Evolutionary conservation across 2,113 vertebrate species (phyloP).

Genomic region (Sprattus sprattus): DNA sequence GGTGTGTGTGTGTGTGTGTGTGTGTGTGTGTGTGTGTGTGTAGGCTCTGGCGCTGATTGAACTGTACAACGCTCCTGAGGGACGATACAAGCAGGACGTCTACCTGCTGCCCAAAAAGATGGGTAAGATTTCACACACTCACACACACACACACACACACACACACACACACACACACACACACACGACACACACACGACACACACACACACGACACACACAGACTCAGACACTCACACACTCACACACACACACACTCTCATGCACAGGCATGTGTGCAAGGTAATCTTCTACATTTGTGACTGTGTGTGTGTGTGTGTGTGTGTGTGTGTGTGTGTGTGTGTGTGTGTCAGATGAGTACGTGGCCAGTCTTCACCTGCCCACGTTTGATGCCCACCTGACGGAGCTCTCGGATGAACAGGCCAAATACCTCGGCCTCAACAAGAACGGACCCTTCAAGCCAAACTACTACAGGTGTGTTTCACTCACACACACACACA

Average conservation of each 20-base stretch:
- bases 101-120: conserved; percentile 97
- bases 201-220: neutral
- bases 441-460: conserved; percentile 99
- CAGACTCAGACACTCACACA: neutral
- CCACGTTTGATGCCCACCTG: conserved; percentile 95
- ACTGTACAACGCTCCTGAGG: conserved; percentile 92
- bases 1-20: neutral
- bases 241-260: neutral
- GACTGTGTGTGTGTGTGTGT: neutral
- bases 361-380: conserved; percentile 95
- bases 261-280: neutral
- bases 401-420: conserved; percentile 95
- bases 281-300: neutral
- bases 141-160: neutral
- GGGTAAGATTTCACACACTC: conserved; percentile 71
- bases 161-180: neutral
- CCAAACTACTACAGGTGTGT: conserved; percentile 96
- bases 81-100: conserved; percentile 94
- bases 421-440: conserved; percentile 96
- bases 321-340: neutral
- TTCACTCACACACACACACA: neutral
- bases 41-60: conserved; percentile 94
- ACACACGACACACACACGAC: neutral
- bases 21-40: conserved; percentile 3
- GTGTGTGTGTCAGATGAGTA: conserved; percentile 85